A percentile compares a stretch with the other conserved stretches of the same genome.
phyloP scores from a whole-genome alignment of 2,113 vertebrate species.

The Seriola rivoliana region DNA sequence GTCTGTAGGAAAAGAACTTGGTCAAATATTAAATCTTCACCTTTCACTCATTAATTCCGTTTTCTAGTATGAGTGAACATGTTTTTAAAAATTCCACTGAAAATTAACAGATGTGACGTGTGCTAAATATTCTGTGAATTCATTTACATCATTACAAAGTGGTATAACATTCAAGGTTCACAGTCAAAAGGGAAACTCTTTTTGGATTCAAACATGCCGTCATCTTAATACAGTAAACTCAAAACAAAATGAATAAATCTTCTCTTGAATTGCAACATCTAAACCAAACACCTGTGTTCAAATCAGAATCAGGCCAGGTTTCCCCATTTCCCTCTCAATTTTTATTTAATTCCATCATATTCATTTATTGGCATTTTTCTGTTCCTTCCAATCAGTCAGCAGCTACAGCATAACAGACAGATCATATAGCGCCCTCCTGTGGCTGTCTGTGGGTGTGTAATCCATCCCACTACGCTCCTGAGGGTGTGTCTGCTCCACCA shows the following conservation, averaged over 20 bases:
- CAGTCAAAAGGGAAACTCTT: not conserved
- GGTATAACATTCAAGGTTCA: not conserved
- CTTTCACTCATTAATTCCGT: constrained; percentile 10
- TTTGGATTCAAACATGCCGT: not conserved
- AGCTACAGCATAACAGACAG: constrained; percentile 45
- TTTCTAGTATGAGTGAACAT: not conserved
- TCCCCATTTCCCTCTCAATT: constrained; percentile 32
- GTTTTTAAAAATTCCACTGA: not conserved
- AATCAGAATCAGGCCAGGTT: constrained; percentile 21
- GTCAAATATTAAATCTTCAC: constrained; percentile 5
- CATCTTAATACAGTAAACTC: not conserved
- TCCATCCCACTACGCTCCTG: constrained; percentile 8
- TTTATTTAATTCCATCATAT: constrained; percentile 71
- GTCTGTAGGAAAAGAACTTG: constrained; percentile 9
- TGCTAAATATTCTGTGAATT: not conserved
- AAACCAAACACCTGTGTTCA: not conserved
- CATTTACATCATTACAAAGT: not conserved
- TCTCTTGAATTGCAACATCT: not conserved
- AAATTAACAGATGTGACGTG: not conserved
- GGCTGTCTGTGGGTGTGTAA: constrained; percentile 27
- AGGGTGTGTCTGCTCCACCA: constrained; percentile 53
- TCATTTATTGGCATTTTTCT: constrained; percentile 46
- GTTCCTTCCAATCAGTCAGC: constrained; percentile 40
- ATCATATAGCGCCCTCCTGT: constrained; percentile 53
- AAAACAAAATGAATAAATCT: too few species aligned